A percentile compares a stretch with the other conserved stretches of the same genome.
Evolutionary conservation across 2,888 invertebrate species (phyloP).

Genomic region (Melipona bicolor): DNA sequence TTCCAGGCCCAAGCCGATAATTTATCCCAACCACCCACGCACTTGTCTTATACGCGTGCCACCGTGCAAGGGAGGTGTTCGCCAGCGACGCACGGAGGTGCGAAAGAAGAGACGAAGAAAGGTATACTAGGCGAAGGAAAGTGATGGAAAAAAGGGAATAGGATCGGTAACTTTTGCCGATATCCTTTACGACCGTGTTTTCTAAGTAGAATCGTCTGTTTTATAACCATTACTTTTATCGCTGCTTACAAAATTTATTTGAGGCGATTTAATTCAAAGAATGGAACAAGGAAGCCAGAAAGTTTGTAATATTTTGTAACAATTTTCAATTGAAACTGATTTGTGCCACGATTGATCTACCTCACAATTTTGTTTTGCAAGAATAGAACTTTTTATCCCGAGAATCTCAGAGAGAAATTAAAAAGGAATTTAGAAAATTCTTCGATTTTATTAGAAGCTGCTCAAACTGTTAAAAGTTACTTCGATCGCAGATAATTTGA

Average conservation of each 20-base stretch:
- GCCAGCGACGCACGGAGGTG: conserved; percentile 28
- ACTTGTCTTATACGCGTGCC: conserved; percentile 70
- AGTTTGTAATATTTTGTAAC: too few species aligned
- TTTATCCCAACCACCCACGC: conserved; percentile 73
- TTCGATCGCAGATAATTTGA: not conserved
- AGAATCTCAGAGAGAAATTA: not conserved
- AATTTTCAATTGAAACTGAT: too few species aligned
- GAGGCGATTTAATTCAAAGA: too few species aligned
- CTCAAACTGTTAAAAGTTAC: not conserved
- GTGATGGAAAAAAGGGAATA: not conserved
- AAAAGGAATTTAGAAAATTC: not conserved
- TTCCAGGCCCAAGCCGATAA: conserved; percentile 69
- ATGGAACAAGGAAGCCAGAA: too few species aligned
- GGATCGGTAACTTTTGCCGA: conserved; percentile 2
- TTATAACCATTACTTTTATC: too few species aligned
- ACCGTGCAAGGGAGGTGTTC: conserved; percentile 51
- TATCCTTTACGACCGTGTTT: not conserved
- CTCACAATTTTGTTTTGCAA: not conserved
- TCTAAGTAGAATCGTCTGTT: not conserved
- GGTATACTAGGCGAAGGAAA: conserved; percentile 3
- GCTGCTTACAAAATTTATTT: too few species aligned
- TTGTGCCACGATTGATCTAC: not conserved
- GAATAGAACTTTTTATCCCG: not conserved
- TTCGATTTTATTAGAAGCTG: not conserved
- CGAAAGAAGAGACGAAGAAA: conserved; percentile 6